A percentile compares a stretch with the other conserved stretches of the same genome.
These are phyloP conservation scores for Ia io DNA, from an alignment of 2,113 vertebrate species.

Conservation along the genomic window DNA sequence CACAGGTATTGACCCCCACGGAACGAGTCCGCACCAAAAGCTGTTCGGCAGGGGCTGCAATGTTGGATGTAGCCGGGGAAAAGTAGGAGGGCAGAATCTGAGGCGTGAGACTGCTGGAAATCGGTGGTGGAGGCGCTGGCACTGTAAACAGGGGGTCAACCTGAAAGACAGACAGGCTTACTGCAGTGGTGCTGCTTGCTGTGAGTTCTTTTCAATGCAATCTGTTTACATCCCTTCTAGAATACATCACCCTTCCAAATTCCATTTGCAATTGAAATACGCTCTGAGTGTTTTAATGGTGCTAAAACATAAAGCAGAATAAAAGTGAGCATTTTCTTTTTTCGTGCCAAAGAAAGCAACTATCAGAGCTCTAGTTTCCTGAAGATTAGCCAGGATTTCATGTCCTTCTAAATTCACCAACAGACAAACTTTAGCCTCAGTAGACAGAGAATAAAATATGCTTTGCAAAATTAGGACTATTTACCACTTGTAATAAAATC, in stretches of 20 bases:
- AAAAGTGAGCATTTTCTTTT: not conserved
- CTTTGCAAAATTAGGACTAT: constrained; percentile 45
- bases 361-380: not conserved
- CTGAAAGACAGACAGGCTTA: constrained; percentile 86
- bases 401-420: not conserved
- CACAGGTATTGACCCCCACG: constrained; percentile 95
- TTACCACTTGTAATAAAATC: not conserved
- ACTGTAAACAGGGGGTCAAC: constrained; percentile 95
- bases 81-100: constrained; percentile 90
- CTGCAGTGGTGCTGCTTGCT: constrained; percentile 75
- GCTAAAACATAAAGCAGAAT: constrained; percentile 36
- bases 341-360: constrained; percentile 21
- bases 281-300: constrained; percentile 6
- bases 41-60: constrained; percentile 91
- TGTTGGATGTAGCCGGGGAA: constrained; percentile 88
- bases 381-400: constrained; percentile 1
- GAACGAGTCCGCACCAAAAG: constrained; percentile 93
- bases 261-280: constrained; percentile 38
- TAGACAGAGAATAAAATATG: constrained; percentile 39
- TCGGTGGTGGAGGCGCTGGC: constrained; percentile 88
- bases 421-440: not conserved
- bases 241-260: constrained; percentile 51
- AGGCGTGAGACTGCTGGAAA: constrained; percentile 86
- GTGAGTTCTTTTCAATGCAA: not conserved
- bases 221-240: constrained; percentile 57